phyloP scores from a whole-genome alignment of 1,140 invertebrate species.

The Aethina tumida region DNA sequence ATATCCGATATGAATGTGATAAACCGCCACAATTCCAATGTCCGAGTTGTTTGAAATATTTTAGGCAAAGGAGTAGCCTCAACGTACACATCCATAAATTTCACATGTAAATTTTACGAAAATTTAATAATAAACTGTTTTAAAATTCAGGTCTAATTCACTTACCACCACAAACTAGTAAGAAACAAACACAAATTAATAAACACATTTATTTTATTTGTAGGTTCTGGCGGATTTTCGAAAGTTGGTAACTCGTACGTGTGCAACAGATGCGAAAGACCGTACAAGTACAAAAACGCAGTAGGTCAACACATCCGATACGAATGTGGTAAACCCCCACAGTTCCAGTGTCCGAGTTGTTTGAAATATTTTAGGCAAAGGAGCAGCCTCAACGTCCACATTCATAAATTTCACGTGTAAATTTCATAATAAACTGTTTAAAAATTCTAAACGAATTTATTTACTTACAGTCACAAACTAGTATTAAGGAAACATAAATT shows the following conservation, averaged over 20 bases:
- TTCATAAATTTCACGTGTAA: no score
- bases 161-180: no score
- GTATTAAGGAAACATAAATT: no score
- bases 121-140: no score
- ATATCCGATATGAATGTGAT: slow-evolving; percentile 41
- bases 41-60: slow-evolving; percentile 9
- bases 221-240: neutral
- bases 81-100: slow-evolving; percentile 17
- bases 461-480: no score
- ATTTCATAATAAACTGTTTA: no score
- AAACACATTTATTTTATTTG: neutral
- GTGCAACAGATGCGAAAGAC: slow-evolving; percentile 18
- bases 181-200: no score
- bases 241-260: slow-evolving; percentile 4
- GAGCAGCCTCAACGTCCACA: slow-evolving; percentile 15
- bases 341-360: slow-evolving; percentile 38
- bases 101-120: no score
- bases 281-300: slow-evolving; percentile 16
- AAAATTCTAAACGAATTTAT: no score
- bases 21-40: slow-evolving; percentile 47
- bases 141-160: no score
- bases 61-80: slow-evolving; percentile 14
- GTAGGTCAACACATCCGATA: slow-evolving; percentile 17
- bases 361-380: slow-evolving; percentile 13
- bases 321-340: slow-evolving; percentile 48